phyloP scores from a whole-genome alignment of 2,888 invertebrate genomes.

The Habrosyne pyritoides region DNA sequence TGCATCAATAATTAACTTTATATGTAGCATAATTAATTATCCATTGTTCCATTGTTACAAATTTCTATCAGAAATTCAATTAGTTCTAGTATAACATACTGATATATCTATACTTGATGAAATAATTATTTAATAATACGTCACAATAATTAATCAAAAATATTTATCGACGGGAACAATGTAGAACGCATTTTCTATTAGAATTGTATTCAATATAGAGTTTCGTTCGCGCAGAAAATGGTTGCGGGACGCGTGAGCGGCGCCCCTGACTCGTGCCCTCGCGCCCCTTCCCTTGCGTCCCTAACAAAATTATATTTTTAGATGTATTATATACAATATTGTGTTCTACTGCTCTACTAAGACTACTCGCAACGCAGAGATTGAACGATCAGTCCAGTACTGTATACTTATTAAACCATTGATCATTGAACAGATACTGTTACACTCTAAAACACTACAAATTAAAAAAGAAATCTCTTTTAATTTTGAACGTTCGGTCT shows the following conservation, averaged over 20 bases:
- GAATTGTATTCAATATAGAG: slow-evolving; percentile 72
- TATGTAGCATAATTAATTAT: neutral
- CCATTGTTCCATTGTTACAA: neutral
- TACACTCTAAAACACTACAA: too few relatives aligned
- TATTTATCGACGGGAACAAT: slow-evolving; percentile 14
- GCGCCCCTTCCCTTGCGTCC: neutral
- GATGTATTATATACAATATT: neutral
- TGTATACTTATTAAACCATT: too few relatives aligned
- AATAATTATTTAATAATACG: neutral
- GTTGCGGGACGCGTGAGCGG: slow-evolving; percentile 60
- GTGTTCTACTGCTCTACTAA: neutral
- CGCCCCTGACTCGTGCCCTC: slow-evolving; percentile 10
- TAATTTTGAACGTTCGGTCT: too few relatives aligned
- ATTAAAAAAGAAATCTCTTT: too few relatives aligned
- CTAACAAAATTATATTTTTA: slow-evolving; percentile 5
- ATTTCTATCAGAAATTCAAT: neutral
- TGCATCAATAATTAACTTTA: neutral
- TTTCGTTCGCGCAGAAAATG: slow-evolving; percentile 76
- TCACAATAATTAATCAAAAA: neutral
- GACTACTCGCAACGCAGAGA: neutral
- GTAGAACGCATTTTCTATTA: slow-evolving; percentile 52
- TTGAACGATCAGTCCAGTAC: too few relatives aligned
- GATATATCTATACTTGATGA: neutral
- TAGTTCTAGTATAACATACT: neutral
- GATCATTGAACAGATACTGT: too few relatives aligned